A percentile compares a stretch with the other conserved stretches of the same genome.
Conservation (phyloP, 2,113 vertebrate genomes). For the Alouatta palliata region DNA sequence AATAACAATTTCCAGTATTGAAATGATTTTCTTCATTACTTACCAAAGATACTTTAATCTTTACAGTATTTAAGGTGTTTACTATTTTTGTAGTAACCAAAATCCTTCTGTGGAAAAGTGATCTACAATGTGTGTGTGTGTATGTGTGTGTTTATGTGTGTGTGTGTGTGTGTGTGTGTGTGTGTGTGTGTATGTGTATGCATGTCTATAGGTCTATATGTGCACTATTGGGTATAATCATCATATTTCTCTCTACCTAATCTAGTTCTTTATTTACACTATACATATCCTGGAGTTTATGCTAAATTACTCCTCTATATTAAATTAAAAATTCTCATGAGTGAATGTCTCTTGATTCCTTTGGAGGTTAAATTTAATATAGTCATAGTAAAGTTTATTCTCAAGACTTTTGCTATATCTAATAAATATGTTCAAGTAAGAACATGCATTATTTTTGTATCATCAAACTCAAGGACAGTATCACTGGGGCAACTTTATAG, state of each 20-base stretch:
- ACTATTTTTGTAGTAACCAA: background rate
- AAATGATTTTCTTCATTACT: background rate
- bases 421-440: slow-evolving; percentile 31
- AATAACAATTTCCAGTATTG: background rate
- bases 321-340: slow-evolving; percentile 20
- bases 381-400: slow-evolving; percentile 31
- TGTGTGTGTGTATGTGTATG: background rate
- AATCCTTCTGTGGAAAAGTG: background rate
- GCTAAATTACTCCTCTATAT: background rate
- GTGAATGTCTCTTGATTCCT: background rate
- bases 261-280: background rate
- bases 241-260: background rate
- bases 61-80: background rate
- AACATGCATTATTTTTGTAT: slow-evolving; percentile 49
- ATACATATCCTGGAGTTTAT: background rate
- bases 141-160: background rate
- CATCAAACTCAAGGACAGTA: slow-evolving; percentile 32
- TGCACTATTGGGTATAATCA: background rate
- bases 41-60: background rate
- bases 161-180: no score
- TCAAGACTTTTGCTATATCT: background rate
- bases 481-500: background rate
- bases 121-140: background rate
- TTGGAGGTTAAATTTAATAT: slow-evolving; percentile 25
- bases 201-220: background rate